Evolutionary conservation across 2,113 vertebrate species (phyloP).

Genomic region (Equus przewalskii): DNA sequence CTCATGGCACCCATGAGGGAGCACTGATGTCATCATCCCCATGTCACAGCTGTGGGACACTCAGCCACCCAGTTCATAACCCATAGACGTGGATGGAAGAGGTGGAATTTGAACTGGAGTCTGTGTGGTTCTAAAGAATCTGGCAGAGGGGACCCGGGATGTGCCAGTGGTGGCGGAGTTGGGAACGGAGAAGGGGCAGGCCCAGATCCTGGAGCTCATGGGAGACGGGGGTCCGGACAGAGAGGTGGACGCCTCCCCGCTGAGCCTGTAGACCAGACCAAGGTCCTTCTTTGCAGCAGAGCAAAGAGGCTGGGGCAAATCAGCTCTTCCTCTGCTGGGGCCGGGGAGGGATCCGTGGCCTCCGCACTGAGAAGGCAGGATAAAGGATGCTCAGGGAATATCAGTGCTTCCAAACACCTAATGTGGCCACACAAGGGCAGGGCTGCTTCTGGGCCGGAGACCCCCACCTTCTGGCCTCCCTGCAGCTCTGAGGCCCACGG

Average conservation of each 20-base stretch:
- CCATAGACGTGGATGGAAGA: not conserved
- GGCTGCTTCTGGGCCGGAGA: not conserved
- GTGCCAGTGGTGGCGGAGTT: not conserved
- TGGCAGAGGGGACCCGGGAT: not conserved
- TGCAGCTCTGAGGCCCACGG: not conserved
- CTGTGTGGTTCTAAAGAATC: not conserved
- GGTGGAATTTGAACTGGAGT: no score
- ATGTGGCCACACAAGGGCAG: not conserved
- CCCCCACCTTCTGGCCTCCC: not conserved
- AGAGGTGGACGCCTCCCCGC: not conserved
- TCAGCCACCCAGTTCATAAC: not conserved
- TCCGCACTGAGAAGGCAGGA: not conserved
- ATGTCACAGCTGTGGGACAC: no score
- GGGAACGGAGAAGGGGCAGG: not conserved
- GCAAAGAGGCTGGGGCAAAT: not conserved
- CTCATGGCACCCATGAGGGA: not conserved
- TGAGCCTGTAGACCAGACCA: not conserved
- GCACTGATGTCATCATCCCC: not conserved
- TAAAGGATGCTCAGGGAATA: not conserved
- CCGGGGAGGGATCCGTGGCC: not conserved
- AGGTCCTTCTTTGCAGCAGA: accelerated
- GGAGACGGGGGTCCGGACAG: not conserved
- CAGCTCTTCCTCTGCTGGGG: not conserved
- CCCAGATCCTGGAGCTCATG: not conserved
- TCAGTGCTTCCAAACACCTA: not conserved